Percentiles rank a stretch among this genome's conserved stretches.
Conservation (phyloP, 2,888 invertebrate genomes). For the Sipha maydis region DNA sequence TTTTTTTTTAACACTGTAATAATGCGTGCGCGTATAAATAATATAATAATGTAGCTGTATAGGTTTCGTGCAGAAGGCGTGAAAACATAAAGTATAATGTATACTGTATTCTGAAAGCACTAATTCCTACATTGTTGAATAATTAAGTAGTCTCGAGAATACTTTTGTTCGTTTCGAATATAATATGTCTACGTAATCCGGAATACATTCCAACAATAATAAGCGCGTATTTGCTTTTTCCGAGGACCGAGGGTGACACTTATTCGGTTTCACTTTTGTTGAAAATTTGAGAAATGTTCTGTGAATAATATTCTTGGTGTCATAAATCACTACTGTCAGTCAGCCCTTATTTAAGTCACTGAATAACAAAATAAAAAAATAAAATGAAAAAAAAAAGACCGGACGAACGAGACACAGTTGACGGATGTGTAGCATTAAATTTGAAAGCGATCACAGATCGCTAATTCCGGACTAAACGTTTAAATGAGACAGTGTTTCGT, state of each 20-base stretch:
- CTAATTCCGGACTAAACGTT: conserved; percentile 56
- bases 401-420: conserved; percentile 36
- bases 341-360: conserved; percentile 47
- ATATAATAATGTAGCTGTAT: too few species aligned
- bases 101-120: background rate
- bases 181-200: background rate
- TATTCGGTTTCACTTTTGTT: conserved; percentile 24
- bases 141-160: background rate
- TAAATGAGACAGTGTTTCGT: conserved; percentile 33
- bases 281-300: conserved; percentile 36
- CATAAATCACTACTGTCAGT: conserved; percentile 52
- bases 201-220: background rate
- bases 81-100: background rate
- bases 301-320: conserved; percentile 37
- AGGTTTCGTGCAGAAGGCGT: background rate
- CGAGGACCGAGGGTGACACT: background rate
- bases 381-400: conserved; percentile 1
- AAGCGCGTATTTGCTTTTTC: background rate
- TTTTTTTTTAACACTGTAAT: background rate
- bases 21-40: background rate
- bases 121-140: background rate
- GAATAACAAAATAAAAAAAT: conserved; percentile 27
- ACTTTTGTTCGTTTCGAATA: background rate
- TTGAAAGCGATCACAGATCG: conserved; percentile 56
- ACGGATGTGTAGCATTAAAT: conserved; percentile 52